Evolutionary conservation across 2,113 vertebrate genomes (phyloP).

Genomic region (Abramis brama): DNA sequence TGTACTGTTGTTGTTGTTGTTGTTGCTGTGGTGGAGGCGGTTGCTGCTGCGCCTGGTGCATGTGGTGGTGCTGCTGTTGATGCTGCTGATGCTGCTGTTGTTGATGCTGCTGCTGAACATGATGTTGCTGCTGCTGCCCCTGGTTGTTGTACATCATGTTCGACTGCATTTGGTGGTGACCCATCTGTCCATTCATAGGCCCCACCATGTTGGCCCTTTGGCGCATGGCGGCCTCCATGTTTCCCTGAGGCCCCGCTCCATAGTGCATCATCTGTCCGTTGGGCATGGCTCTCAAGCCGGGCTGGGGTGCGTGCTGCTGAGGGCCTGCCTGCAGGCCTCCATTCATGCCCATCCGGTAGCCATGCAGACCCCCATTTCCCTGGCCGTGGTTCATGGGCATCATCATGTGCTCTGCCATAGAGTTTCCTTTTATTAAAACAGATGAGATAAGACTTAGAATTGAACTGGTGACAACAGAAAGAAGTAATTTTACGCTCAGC

Average conservation of each 20-base stretch:
- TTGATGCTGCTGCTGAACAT: constrained; percentile 47
- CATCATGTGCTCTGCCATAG: constrained; percentile 95
- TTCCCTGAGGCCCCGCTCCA: constrained; percentile 73
- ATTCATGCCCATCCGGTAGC: constrained; percentile 86
- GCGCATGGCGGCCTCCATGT: constrained; percentile 83
- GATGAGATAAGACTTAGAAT: constrained; percentile 2
- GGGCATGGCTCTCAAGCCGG: constrained; percentile 78
- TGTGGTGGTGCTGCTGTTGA: constrained; percentile 68
- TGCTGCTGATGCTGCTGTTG: constrained; percentile 63
- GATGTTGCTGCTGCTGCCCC: constrained; percentile 64
- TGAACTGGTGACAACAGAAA: neutral
- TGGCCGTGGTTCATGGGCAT: constrained; percentile 89
- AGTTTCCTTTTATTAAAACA: constrained; percentile 60
- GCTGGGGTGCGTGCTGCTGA: constrained; percentile 82
- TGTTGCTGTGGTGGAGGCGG: constrained; percentile 61
- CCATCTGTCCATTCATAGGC: constrained; percentile 83
- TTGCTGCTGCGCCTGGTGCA: constrained; percentile 62
- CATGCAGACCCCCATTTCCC: constrained; percentile 79
- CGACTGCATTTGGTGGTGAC: constrained; percentile 76
- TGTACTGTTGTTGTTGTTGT: constrained; percentile 82
- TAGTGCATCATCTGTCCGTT: constrained; percentile 87
- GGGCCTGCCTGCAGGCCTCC: constrained; percentile 78
- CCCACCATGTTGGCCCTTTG: constrained; percentile 80
- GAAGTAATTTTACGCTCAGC: neutral
- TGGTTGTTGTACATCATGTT: constrained; percentile 81